A percentile compares a stretch with the other conserved stretches of the same genome.
Evolutionary conservation across 2,888 invertebrate species (phyloP).

Genomic region (Deilephila elpenor): DNA sequence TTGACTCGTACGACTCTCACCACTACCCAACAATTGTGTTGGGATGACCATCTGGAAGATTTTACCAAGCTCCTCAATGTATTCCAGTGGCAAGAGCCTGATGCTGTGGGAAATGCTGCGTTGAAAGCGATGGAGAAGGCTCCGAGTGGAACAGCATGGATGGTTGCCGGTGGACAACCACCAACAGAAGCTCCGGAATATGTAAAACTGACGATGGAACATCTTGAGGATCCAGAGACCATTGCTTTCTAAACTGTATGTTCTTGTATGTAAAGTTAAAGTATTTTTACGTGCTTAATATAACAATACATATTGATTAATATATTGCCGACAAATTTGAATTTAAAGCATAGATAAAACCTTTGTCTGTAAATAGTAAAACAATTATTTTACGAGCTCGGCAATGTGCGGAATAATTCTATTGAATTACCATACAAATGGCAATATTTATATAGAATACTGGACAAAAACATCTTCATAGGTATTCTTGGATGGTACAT

Average conservation of each 20-base stretch:
- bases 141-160: slow-evolving; percentile 69
- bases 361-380: too few species aligned
- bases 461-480: too few species aligned
- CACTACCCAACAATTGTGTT: background rate
- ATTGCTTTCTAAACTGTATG: background rate
- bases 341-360: too few species aligned
- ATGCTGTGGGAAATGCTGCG: slow-evolving; percentile 47
- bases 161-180: slow-evolving; percentile 42
- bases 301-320: too few species aligned
- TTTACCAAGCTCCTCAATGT: background rate
- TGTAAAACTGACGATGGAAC: background rate
- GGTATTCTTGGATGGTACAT: too few species aligned
- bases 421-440: too few species aligned
- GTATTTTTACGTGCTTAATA: background rate
- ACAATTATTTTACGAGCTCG: too few species aligned
- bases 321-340: too few species aligned
- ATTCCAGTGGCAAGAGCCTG: slow-evolving; percentile 39
- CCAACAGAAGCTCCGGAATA: background rate
- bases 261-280: background rate
- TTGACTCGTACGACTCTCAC: slow-evolving; percentile 30
- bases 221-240: slow-evolving; percentile 3
- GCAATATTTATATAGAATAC: too few species aligned
- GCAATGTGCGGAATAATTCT: too few species aligned
- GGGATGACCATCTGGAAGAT: slow-evolving; percentile 22
- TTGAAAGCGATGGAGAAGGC: slow-evolving; percentile 56